Evolutionary conservation across 2,797 vertebrate genomes (phyloP), one percentile per base, ranked within the genome.

Genomic region (Thamnophis elegans): DNA sequence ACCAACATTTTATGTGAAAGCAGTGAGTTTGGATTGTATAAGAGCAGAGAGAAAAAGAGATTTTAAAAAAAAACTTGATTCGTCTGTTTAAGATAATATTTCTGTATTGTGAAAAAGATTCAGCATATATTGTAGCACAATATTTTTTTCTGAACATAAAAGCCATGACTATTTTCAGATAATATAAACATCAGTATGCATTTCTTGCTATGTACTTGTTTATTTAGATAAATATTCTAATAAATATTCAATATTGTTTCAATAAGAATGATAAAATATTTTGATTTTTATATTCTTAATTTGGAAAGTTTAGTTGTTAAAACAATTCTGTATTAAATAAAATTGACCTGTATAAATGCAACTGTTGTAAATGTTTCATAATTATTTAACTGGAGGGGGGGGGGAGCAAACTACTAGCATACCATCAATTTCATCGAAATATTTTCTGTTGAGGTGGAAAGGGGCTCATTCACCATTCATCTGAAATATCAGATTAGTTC

Each of bases 311-410:
- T 6, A 92, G 85, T 18, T 7, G 85, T 7, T 51, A 55, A 36
- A 93, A 20, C 28, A 25, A 0, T 51, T 94, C 93, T 89, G 32
- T 90, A 91, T 85, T 16, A 0, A 94, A 94, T 90, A 89, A 94
- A 94, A 36, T 42, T 1, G 28, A 92, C 0, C 88, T 94, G 42
- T 10, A 73, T 73, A 73, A 73, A 73, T 1, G 4, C 58, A 18
- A 47, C 78, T 95, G 73, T 82, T 11, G 51, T 36, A 55, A 78
- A 59, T 36, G 14, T 51, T 59, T 85, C 16, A 73, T 26, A 47
- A 65, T 85, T 85, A 89, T 92, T 92, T 3, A 47, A 47, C 47
- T 36, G 47, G 42, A 47, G 47, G 3, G 47, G 47, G 47, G 4
- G 42, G 47, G 5, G 47, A 5, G 89, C 68, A 85, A 26, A 60